Evolutionary conservation across 2,113 vertebrate genomes (phyloP).

Genomic region (Ramphastos sulfuratus): DNA sequence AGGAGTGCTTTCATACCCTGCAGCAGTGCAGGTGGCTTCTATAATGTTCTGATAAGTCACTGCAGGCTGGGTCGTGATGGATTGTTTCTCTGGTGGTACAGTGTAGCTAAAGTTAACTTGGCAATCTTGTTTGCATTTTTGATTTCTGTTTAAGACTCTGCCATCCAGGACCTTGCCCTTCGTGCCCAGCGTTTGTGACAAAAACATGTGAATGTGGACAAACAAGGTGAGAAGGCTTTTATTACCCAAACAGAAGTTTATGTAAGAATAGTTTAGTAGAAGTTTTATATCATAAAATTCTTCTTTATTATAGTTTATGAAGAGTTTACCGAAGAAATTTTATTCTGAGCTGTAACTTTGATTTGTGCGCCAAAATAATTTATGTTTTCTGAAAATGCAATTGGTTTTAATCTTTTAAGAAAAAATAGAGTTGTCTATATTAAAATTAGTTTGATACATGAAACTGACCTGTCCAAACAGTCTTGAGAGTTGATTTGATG

Average conservation of each 20-base stretch:
- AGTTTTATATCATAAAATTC: not conserved
- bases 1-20: not conserved
- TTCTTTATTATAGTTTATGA: not conserved
- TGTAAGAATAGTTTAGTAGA: not conserved
- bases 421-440: not conserved
- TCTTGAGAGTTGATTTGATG: not conserved
- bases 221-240: conserved; percentile 82
- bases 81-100: not conserved
- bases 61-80: accelerated
- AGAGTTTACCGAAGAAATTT: not conserved
- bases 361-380: not conserved
- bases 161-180: conserved; percentile 96
- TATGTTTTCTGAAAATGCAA: not conserved
- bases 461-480: not conserved
- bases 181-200: conserved; percentile 91
- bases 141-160: conserved; percentile 82
- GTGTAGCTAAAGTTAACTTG: not conserved
- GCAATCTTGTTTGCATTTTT: not conserved
- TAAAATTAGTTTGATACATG: not conserved
- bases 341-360: not conserved
- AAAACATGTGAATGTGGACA: conserved; percentile 93
- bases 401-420: not conserved
- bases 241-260: not conserved
- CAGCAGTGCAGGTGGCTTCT: not conserved
- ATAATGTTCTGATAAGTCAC: not conserved